These are phyloP conservation scores for Sinocyclocheilus anshuiensis DNA, from an alignment of 2,113 vertebrate genomes.

Conservation along the genomic window DNA sequence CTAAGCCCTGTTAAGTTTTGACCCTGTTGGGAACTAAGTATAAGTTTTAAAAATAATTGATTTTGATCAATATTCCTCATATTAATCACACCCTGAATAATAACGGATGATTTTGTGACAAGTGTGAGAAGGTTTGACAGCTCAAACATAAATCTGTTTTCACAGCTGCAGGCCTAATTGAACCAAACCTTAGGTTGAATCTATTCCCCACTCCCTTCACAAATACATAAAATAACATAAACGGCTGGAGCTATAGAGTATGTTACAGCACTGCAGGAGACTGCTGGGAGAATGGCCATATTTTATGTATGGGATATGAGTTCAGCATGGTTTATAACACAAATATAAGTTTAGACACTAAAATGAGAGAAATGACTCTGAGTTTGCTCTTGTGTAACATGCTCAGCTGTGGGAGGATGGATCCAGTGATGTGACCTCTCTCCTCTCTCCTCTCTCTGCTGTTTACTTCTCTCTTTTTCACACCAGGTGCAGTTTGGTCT, in stretches of 20 bases:
- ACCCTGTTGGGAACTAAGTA: not conserved
- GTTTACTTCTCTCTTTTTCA: conserved; percentile 17
- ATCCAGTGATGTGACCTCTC: conserved; percentile 32
- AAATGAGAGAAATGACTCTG: not conserved
- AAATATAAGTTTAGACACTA: conserved; percentile 7
- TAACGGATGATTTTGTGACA: not conserved
- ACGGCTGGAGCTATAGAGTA: not conserved
- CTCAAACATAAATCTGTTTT: not conserved
- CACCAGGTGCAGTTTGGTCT: conserved; percentile 36
- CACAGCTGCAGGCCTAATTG: not conserved
- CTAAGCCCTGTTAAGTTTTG: too few relatives aligned
- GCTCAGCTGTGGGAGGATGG: conserved; percentile 15
- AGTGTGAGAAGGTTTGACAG: not conserved
- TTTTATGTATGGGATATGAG: conserved; percentile 18
- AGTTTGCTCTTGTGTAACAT: conserved; percentile 32
- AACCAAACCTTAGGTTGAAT: not conserved
- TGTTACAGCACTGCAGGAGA: conserved; percentile 1
- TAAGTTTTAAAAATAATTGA: not conserved
- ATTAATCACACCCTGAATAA: not conserved
- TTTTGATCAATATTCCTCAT: not conserved
- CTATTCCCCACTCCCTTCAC: not conserved
- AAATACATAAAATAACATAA: not conserved
- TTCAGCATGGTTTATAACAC: conserved; percentile 1
- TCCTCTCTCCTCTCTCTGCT: conserved; percentile 2
- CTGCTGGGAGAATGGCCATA: not conserved